Percentiles rank a stretch among this genome's conserved stretches.
Conservation (phyloP, 2,888 invertebrate genomes). For the Chloroclysta siterata region DNA sequence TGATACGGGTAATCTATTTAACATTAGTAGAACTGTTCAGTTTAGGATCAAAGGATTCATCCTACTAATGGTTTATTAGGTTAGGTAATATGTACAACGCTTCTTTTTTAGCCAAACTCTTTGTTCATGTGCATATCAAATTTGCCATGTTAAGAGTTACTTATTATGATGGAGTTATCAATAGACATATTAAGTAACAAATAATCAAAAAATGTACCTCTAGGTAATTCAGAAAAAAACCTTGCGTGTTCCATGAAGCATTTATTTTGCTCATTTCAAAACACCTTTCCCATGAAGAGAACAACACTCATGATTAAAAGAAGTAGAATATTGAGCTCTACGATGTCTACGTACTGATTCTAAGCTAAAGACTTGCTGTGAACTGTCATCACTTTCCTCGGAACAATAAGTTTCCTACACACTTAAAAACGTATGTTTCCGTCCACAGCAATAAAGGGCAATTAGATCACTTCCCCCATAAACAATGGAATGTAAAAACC, state of each 20-base stretch:
- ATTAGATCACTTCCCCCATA: constrained; percentile 75
- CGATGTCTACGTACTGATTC: neutral
- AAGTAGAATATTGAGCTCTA: neutral
- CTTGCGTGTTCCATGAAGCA: neutral
- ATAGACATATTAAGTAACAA: too few relatives aligned
- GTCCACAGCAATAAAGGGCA: constrained; percentile 66
- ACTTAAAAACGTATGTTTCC: constrained; percentile 69
- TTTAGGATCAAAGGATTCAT: neutral
- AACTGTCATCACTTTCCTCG: constrained; percentile 37
- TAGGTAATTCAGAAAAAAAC: neutral
- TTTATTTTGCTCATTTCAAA: constrained; percentile 7
- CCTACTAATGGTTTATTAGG: too few relatives aligned
- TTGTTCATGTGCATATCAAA: too few relatives aligned
- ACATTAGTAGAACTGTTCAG: constrained; percentile 4
- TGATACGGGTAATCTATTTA: constrained; percentile 21
- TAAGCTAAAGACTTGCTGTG: constrained; percentile 8
- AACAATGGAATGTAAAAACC: constrained; percentile 75
- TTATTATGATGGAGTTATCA: too few relatives aligned
- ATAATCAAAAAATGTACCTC: too few relatives aligned
- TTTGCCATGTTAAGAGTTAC: too few relatives aligned
- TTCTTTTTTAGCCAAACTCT: too few relatives aligned
- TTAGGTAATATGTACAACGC: too few relatives aligned
- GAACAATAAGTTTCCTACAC: constrained; percentile 57
- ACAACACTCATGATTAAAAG: neutral
- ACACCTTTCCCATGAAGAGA: constrained; percentile 7